Conservation (phyloP, 64 coral and sea anemone species). For the Actinia equina region DNA sequence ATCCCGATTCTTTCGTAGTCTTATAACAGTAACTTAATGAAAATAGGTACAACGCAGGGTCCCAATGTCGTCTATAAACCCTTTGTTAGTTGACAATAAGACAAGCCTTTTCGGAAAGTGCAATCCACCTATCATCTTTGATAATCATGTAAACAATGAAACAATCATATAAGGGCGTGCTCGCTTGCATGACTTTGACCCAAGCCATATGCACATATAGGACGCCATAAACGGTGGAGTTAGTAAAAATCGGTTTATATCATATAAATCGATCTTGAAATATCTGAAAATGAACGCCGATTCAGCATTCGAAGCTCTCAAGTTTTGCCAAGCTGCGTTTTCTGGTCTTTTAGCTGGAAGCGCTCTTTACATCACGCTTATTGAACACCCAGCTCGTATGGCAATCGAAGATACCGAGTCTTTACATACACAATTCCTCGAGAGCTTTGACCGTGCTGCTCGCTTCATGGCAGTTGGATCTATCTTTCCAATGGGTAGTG, state of each 20-base stretch:
- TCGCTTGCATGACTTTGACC: not conserved
- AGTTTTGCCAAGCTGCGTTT: slow-evolving; percentile 28
- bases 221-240: too few relatives aligned
- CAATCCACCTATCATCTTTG: not conserved
- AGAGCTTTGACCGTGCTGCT: slow-evolving; percentile 41
- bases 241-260: too few relatives aligned
- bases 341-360: slow-evolving; percentile 46
- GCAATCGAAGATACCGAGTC: slow-evolving; percentile 40
- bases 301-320: slow-evolving; percentile 25
- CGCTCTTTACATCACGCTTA: slow-evolving; percentile 47
- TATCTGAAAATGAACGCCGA: slow-evolving; percentile 33
- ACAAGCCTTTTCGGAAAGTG: not conserved
- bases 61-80: too few relatives aligned
- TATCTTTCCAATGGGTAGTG: slow-evolving; percentile 31
- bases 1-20: too few relatives aligned
- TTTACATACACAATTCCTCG: slow-evolving; percentile 20
- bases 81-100: too few relatives aligned
- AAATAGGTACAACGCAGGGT: too few relatives aligned
- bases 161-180: too few relatives aligned
- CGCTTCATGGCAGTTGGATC: slow-evolving; percentile 44
- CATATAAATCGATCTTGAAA: not conserved
- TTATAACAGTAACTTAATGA: too few relatives aligned
- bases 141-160: not conserved
- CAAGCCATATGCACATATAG: not conserved
- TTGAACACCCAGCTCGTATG: slow-evolving; percentile 58